Base-by-base conservation (phyloP, 64 coral and sea anemone genomes). In the Montipora foliosa region DNA sequence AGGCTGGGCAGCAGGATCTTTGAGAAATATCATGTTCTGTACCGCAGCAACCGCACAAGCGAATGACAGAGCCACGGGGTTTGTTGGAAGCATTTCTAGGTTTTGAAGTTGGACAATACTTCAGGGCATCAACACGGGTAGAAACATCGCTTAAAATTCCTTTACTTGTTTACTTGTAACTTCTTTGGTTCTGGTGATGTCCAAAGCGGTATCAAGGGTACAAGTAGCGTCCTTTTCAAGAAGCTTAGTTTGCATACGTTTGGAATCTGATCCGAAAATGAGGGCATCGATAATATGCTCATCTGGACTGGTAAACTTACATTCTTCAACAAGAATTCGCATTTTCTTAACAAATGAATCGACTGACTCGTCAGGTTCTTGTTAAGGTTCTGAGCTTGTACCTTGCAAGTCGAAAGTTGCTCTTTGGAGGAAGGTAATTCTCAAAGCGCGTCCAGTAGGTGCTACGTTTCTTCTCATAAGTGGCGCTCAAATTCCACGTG, bases 401-500 rank as follows among this genome's bases (percentile, higher is more conserved):
- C 2, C 90, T 4, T 13, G 94, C 81, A 1, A 95, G 89, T 19
- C 94, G 44, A 57, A 96, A 92, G 13, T 96, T 96, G 74, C 90
- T 95, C 21, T 82, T 95, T 75, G 95, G 91, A 5, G 79, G 61
- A 5, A 93, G 78, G 50, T 90, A 96, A 19, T 97, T 92, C 46
- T 94, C 88, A 20, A 97, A 97, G n/a, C 91, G 94, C 79, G 37
- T 76, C 77, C 92, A 91, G 87, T 90, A 96, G 79, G 81, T 90
- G 29, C 79, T 47, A 20, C 91, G 74, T 72, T 89, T 89, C 49
- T 91, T 88, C 37, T 66, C 48, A 76, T 90, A 82, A 6, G 81
- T 88, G 5, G 67, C 44, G 51, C 52, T 16, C 82, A 81, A 52
- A 78, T 3, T 82, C 51, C 57, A 87, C 25, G 67, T 94, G 85